phyloP scores from a whole-genome alignment of 2,888 invertebrate genomes.

The Penaeus monodon region DNA sequence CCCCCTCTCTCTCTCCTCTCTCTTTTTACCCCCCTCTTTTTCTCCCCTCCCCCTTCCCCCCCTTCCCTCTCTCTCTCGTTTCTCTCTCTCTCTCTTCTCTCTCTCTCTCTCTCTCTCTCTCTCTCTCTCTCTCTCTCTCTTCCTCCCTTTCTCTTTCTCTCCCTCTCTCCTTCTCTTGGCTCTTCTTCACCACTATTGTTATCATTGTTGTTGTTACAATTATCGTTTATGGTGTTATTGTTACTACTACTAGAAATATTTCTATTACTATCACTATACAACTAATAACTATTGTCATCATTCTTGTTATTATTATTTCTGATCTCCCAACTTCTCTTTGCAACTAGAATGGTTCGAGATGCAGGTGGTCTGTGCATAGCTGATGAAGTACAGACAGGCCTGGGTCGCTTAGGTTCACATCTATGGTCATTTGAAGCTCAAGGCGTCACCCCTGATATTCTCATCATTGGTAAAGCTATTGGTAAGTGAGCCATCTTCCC shows the following conservation, averaged over 20 bases:
- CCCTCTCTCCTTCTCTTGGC: too few relatives aligned
- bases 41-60: not conserved
- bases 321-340: conserved; percentile 8
- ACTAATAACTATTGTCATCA: not conserved
- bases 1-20: not conserved
- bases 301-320: not conserved
- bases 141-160: too few relatives aligned
- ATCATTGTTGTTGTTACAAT: too few relatives aligned
- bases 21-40: not conserved
- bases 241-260: too few relatives aligned
- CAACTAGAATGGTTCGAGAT: conserved; percentile 71
- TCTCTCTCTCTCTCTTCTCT: not conserved
- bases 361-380: conserved; percentile 74
- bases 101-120: too few relatives aligned
- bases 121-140: too few relatives aligned
- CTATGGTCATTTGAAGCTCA: conserved; percentile 75
- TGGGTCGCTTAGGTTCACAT: conserved; percentile 74
- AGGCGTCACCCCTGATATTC: conserved; percentile 74
- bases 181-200: too few relatives aligned
- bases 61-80: not conserved
- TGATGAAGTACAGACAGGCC: conserved; percentile 76
- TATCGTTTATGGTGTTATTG: too few relatives aligned
- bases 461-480: conserved; percentile 69
- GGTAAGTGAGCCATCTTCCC: conserved; percentile 67
- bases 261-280: too few relatives aligned